phyloP scores from a whole-genome alignment of 2,797 vertebrate genomes.

The Hipposideros larvatus region DNA sequence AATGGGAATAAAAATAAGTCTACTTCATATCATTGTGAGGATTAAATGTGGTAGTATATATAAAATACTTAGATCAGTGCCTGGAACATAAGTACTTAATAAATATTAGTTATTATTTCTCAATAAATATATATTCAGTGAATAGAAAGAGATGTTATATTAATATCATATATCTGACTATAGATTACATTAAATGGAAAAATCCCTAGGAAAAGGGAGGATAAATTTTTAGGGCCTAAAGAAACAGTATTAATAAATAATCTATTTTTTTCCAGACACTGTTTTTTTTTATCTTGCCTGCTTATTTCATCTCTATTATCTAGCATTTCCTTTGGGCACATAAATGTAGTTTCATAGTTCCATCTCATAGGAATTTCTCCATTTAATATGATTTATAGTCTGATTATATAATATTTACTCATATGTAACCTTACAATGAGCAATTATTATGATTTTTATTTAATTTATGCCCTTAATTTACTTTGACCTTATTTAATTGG shows the following conservation, averaged over 20 bases:
- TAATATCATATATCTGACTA: background rate
- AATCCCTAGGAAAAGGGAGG: background rate
- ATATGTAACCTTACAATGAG: background rate
- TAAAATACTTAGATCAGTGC: background rate
- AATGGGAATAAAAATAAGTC: background rate
- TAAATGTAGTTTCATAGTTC: background rate
- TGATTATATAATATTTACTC: slow-evolving; percentile 40
- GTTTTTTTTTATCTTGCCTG: background rate
- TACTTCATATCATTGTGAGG: background rate
- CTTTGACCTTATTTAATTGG: slow-evolving; percentile 51
- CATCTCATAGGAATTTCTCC: background rate
- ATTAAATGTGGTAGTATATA: slow-evolving; percentile 16
- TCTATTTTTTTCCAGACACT: background rate
- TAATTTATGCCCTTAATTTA: slow-evolving; percentile 41
- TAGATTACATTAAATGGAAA: slow-evolving; percentile 29
- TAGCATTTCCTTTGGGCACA: background rate
- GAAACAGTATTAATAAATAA: background rate
- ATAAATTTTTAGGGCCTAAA: background rate
- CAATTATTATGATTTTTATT: slow-evolving; percentile 47
- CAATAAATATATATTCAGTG: background rate
- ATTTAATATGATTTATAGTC: slow-evolving; percentile 17
- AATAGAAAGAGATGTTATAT: background rate
- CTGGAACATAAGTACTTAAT: slow-evolving; percentile 20
- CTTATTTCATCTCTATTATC: slow-evolving; percentile 20
- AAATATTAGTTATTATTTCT: slow-evolving; percentile 13